Percentiles rank a stretch among this genome's conserved stretches.
These are phyloP conservation scores for Hyla sarda DNA, from an alignment of 2,113 vertebrate species.

Conservation along the genomic window DNA sequence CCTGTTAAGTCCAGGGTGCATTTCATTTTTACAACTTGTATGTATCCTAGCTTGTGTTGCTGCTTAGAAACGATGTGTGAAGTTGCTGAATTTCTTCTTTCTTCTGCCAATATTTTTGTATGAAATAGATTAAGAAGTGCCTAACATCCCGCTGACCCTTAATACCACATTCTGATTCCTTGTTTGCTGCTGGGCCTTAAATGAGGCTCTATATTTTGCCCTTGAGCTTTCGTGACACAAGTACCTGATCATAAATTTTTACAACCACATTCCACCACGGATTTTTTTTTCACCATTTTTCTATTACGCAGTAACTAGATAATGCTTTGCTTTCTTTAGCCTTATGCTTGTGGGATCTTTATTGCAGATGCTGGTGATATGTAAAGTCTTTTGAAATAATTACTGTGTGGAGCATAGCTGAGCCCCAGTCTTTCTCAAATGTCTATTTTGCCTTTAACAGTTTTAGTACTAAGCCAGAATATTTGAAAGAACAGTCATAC, in stretches of 20 bases:
- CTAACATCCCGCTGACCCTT: conserved; percentile 17
- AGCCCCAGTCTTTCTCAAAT: neutral
- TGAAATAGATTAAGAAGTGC: conserved; percentile 36
- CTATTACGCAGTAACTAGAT: neutral
- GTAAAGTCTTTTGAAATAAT: conserved; percentile 23
- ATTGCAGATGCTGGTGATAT: conserved; percentile 16
- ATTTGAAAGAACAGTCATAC: neutral
- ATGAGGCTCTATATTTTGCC: conserved; percentile 20
- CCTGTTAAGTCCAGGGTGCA: conserved; percentile 63
- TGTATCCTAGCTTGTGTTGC: conserved; percentile 12
- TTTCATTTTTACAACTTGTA: conserved; percentile 30
- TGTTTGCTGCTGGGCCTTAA: conserved; percentile 6
- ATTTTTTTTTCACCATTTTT: neutral
- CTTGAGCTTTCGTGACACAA: conserved; percentile 28
- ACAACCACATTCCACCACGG: conserved; percentile 11
- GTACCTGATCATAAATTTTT: conserved; percentile 11
- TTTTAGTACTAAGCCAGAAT: neutral
- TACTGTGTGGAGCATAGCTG: neutral
- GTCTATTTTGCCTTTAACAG: neutral
- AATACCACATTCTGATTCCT: neutral
- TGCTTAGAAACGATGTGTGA: conserved; percentile 39
- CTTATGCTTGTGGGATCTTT: conserved; percentile 10
- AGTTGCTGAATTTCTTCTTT: conserved; percentile 30
- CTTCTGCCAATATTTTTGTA: conserved; percentile 32
- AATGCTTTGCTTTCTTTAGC: conserved; percentile 33